phyloP scores from a whole-genome alignment of 2,113 vertebrate genomes.

The Hippocampus zosterae region DNA sequence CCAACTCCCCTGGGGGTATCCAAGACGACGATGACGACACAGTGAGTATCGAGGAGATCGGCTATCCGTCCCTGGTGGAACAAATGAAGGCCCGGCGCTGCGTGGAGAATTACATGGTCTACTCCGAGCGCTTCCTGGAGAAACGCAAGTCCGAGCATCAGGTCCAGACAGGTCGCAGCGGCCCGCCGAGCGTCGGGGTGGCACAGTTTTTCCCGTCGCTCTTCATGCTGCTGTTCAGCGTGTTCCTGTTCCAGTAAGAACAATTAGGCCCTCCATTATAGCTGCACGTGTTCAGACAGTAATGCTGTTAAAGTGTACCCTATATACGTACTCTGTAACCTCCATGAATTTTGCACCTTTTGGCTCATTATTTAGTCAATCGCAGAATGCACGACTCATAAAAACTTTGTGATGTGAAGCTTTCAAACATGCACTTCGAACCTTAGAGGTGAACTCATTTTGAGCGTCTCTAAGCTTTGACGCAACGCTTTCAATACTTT shows the following conservation, averaged over 20 bases:
- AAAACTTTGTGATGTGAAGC: background rate
- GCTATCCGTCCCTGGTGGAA: constrained; percentile 64
- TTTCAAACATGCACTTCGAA: background rate
- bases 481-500: background rate
- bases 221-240: constrained; percentile 54
- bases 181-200: constrained; percentile 19
- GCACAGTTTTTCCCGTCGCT: constrained; percentile 49
- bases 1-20: background rate
- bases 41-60: constrained; percentile 66
- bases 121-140: constrained; percentile 55
- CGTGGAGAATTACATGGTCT: constrained; percentile 59
- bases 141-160: constrained; percentile 44
- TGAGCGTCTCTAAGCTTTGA: background rate
- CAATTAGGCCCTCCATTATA: constrained; percentile 9
- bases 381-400: background rate
- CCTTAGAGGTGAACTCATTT: background rate
- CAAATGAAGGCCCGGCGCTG: constrained; percentile 63
- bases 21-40: constrained; percentile 44
- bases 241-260: constrained; percentile 64
- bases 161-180: background rate
- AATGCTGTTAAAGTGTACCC: background rate
- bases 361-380: constrained; percentile 10
- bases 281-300: constrained; percentile 15
- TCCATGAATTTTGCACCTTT: background rate
- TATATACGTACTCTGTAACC: background rate